Evolutionary conservation across 1,140 invertebrate genomes (phyloP).

Genomic region (Brachystomella parvula): DNA sequence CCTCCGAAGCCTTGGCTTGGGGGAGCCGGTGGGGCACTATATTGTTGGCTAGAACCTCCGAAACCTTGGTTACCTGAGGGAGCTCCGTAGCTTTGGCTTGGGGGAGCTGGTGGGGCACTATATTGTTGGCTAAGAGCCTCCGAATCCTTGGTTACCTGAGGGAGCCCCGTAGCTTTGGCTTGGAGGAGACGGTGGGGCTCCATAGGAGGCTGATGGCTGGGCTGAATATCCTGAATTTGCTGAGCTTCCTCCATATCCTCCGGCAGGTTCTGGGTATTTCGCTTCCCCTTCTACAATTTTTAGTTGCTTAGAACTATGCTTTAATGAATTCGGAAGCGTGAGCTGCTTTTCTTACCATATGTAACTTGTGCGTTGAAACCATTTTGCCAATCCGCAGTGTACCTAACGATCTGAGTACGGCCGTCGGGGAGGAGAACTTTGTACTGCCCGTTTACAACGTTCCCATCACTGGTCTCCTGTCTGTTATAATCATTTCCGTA

Average conservation of each 20-base stretch:
- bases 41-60: constrained; percentile 41
- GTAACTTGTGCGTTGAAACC: constrained; percentile 44
- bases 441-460: constrained; percentile 62
- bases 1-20: neutral
- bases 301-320: neutral
- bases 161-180: constrained; percentile 12
- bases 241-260: constrained; percentile 18
- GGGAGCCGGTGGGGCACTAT: neutral
- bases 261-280: constrained; percentile 35
- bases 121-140: constrained; percentile 30
- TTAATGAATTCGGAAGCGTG: neutral
- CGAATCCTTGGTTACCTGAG: constrained; percentile 12
- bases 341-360: constrained; percentile 29
- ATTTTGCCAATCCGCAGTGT: constrained; percentile 39
- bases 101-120: neutral
- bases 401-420: constrained; percentile 49
- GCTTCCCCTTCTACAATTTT: constrained; percentile 39
- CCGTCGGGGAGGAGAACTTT: constrained; percentile 54
- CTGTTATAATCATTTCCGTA: constrained; percentile 64
- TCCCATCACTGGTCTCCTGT: constrained; percentile 62
- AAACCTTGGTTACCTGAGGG: constrained; percentile 38
- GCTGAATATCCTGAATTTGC: constrained; percentile 18
- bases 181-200: constrained; percentile 17
- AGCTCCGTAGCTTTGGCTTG: constrained; percentile 29
- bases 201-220: constrained; percentile 12